Evolutionary conservation across 2,113 vertebrate species (phyloP).

Genomic region (Ictidomys tridecemlineatus): DNA sequence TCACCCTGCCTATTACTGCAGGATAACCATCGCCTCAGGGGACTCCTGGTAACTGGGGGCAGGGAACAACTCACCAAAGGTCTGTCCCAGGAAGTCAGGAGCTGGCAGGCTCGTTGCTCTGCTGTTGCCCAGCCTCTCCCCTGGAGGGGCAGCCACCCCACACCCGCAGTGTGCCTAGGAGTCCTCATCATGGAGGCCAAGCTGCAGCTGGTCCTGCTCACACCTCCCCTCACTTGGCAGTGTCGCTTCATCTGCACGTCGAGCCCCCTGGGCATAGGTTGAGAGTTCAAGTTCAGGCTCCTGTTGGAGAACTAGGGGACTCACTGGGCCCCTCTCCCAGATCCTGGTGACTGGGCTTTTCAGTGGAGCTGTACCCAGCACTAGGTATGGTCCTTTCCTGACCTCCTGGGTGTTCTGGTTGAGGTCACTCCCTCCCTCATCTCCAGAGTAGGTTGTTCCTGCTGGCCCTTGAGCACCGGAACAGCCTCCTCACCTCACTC

Average conservation of each 20-base stretch:
- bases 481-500: background rate
- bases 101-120: background rate
- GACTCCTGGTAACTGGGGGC: background rate
- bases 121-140: too few relatives aligned
- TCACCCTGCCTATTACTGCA: background rate
- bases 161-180: too few relatives aligned
- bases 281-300: background rate
- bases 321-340: background rate
- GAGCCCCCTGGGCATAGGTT: background rate
- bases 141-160: background rate
- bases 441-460: background rate
- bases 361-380: background rate
- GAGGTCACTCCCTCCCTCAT: too few relatives aligned
- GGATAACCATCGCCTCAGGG: background rate
- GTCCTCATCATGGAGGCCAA: background rate
- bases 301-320: background rate
- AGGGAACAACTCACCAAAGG: background rate
- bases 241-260: background rate
- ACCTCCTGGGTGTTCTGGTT: rapidly evolving
- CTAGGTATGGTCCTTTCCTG: rapidly evolving
- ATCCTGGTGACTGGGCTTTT: background rate
- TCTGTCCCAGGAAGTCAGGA: background rate
- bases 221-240: rapidly evolving
- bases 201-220: rapidly evolving
- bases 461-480: rapidly evolving